These are phyloP conservation scores for Rhabdomys dilectus DNA, from an alignment of 2,113 vertebrate genomes.

Conservation along the genomic window DNA sequence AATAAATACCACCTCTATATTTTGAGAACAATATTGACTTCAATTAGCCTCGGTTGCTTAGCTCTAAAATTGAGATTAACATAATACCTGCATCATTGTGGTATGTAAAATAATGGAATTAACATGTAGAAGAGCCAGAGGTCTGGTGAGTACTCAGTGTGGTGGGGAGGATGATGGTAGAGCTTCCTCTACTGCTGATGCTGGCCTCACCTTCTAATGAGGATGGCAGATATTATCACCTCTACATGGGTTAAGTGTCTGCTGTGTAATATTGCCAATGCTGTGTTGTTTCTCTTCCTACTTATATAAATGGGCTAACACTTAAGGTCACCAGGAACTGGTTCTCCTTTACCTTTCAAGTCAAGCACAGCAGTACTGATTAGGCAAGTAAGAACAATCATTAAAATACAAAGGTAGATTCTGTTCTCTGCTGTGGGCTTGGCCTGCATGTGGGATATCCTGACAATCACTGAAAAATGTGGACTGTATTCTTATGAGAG, in stretches of 20 bases:
- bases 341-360: background rate
- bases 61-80: background rate
- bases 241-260: background rate
- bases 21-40: conserved; percentile 7
- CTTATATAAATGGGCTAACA: background rate
- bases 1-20: background rate
- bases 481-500: background rate
- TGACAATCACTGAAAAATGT: background rate
- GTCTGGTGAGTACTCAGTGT: background rate
- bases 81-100: background rate
- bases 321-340: background rate
- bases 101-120: background rate
- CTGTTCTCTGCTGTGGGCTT: conserved; percentile 7
- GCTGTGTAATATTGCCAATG: background rate
- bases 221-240: background rate
- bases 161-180: background rate
- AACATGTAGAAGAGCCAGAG: background rate
- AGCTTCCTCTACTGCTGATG: background rate
- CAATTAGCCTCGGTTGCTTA: background rate
- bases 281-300: background rate
- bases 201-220: too few species aligned
- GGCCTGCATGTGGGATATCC: background rate
- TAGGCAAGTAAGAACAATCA: background rate
- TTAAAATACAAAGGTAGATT: background rate
- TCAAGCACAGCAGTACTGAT: background rate